A percentile compares a stretch with the other conserved stretches of the same genome.
Conservation (phyloP, 2,113 vertebrate genomes). For the Catagonus wagneri region DNA sequence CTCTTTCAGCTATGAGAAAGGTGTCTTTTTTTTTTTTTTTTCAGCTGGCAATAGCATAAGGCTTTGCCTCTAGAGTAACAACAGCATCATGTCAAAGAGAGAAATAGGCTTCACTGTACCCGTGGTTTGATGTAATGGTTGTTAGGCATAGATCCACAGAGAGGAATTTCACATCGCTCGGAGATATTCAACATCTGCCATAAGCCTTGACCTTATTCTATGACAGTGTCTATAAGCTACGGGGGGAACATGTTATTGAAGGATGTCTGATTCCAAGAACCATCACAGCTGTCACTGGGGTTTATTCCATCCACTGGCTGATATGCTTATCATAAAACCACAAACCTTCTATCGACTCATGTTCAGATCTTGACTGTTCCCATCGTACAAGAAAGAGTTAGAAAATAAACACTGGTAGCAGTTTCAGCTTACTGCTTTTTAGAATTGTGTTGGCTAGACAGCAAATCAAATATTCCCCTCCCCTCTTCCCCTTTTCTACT, state of each 20-base stretch:
- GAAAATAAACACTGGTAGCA: slow-evolving; percentile 78
- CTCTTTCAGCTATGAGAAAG: background rate
- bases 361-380: slow-evolving; percentile 76
- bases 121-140: slow-evolving; percentile 75
- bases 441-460: slow-evolving; percentile 75
- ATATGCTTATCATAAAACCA: slow-evolving; percentile 78
- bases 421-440: slow-evolving; percentile 77
- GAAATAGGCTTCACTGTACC: slow-evolving; percentile 61
- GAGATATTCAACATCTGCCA: slow-evolving; percentile 68
- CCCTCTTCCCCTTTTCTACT: background rate
- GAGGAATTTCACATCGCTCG: slow-evolving; percentile 65
- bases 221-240: slow-evolving; percentile 36
- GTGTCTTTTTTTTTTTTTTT: slow-evolving; percentile 47
- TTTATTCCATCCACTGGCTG: slow-evolving; percentile 58
- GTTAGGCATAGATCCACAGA: slow-evolving; percentile 64
- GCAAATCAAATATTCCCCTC: slow-evolving; percentile 71
- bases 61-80: slow-evolving; percentile 60
- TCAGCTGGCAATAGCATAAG: slow-evolving; percentile 6
- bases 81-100: slow-evolving; percentile 57
- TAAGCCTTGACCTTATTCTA: slow-evolving; percentile 58
- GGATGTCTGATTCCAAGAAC: slow-evolving; percentile 72
- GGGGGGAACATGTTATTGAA: slow-evolving; percentile 53
- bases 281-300: slow-evolving; percentile 74
- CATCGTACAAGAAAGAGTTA: slow-evolving; percentile 71
- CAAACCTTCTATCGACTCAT: slow-evolving; percentile 69